phyloP scores from a whole-genome alignment of 2,113 vertebrate genomes.

The Carassius auratus region DNA sequence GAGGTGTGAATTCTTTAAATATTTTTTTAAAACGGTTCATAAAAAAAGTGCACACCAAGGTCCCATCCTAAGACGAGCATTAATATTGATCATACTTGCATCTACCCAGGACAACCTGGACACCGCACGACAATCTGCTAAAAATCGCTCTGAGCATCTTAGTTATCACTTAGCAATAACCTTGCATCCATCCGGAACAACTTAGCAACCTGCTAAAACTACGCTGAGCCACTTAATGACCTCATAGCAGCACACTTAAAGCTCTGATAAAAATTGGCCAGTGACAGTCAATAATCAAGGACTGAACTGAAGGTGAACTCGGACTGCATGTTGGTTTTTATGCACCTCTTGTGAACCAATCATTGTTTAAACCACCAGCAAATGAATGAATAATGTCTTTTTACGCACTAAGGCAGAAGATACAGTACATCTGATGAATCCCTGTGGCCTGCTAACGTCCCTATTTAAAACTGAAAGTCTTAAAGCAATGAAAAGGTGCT shows the following conservation, averaged over 20 bases:
- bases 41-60: neutral
- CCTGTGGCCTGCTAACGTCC: neutral
- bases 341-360: neutral
- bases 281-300: no score
- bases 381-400: neutral
- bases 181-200: no score
- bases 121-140: no score
- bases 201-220: no score
- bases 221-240: no score
- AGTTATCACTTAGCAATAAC: no score
- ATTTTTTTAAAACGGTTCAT: neutral
- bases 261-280: no score
- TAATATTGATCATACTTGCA: neutral
- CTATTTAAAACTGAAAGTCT: neutral
- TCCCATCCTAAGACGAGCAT: neutral
- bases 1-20: neutral
- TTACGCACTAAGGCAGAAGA: neutral
- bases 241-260: no score
- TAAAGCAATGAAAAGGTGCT: neutral
- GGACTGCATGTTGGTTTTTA: neutral
- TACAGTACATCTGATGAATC: neutral
- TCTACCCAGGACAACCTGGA: no score
- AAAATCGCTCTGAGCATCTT: no score
- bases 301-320: neutral
- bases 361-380: neutral